Evolutionary conservation across 2,113 vertebrate genomes (phyloP).

Genomic region (Pterophyllum scalare): DNA sequence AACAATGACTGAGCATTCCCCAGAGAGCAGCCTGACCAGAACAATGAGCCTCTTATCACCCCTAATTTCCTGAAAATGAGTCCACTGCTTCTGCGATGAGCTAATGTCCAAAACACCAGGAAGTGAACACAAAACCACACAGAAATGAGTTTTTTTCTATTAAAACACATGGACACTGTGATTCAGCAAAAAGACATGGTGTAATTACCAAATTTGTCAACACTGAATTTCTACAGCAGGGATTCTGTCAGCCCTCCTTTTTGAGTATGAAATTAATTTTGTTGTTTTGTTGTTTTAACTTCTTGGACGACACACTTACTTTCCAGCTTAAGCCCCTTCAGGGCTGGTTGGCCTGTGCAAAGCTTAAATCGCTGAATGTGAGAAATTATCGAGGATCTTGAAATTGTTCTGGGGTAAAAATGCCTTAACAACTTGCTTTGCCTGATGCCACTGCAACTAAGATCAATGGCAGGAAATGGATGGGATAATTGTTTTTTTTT

Average conservation of each 20-base stretch:
- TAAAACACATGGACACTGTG: neutral
- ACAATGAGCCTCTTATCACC: conserved; percentile 16
- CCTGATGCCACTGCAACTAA: too few relatives aligned
- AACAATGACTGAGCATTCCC: neutral
- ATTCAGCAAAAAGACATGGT: neutral
- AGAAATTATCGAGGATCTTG: too few relatives aligned
- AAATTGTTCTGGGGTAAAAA: too few relatives aligned
- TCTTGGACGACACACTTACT: too few relatives aligned
- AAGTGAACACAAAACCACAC: neutral
- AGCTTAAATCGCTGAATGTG: too few relatives aligned
- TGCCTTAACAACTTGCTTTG: too few relatives aligned
- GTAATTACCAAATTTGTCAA: neutral
- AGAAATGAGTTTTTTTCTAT: neutral
- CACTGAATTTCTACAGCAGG: neutral
- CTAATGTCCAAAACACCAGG: neutral
- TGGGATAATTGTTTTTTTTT: rapidly evolving
- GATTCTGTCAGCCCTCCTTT: neutral
- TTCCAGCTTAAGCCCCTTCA: too few relatives aligned
- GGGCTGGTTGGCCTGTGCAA: too few relatives aligned
- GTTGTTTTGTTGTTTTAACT: too few relatives aligned
- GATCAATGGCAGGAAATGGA: neutral
- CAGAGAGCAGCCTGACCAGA: conserved; percentile 11
- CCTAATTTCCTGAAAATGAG: neutral
- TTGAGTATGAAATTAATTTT: too few relatives aligned
- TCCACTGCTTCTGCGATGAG: neutral